Conservation (phyloP, 2,888 invertebrate genomes). For the Cantharis lateralis region DNA sequence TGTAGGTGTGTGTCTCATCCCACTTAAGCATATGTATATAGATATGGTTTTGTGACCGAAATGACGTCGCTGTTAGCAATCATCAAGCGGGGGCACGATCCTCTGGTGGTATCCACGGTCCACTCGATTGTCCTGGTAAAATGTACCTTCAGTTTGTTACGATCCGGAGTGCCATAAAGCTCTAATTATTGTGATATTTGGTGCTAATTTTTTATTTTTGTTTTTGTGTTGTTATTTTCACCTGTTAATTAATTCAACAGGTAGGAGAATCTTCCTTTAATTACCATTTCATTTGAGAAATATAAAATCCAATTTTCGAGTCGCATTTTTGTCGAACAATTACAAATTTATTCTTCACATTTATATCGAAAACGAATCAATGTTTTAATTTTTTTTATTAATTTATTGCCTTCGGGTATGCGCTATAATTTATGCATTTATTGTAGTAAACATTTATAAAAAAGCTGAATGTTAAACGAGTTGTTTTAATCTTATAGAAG, state of each 20-base stretch:
- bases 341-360: background rate
- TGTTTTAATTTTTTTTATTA: background rate
- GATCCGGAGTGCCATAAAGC: slow-evolving; percentile 28
- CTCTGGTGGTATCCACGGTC: slow-evolving; percentile 26
- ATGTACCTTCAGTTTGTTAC: slow-evolving; percentile 28
- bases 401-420: background rate
- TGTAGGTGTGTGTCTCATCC: slow-evolving; percentile 13
- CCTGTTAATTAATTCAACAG: background rate
- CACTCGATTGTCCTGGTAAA: slow-evolving; percentile 21
- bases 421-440: background rate
- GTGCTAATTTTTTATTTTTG: slow-evolving; percentile 7
- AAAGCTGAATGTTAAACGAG: background rate
- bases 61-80: slow-evolving; percentile 20
- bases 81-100: slow-evolving; percentile 13
- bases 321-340: background rate
- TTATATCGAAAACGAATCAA: background rate
- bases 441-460: background rate
- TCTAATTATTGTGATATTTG: slow-evolving; percentile 12
- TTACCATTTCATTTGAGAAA: background rate
- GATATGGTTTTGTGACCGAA: slow-evolving; percentile 16
- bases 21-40: slow-evolving; percentile 16
- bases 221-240: slow-evolving; percentile 10
- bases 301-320: background rate
- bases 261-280: background rate
- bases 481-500: background rate